These are phyloP conservation scores for Felis chaus DNA, from an alignment of 2,113 vertebrate genomes.

Conservation along the genomic window DNA sequence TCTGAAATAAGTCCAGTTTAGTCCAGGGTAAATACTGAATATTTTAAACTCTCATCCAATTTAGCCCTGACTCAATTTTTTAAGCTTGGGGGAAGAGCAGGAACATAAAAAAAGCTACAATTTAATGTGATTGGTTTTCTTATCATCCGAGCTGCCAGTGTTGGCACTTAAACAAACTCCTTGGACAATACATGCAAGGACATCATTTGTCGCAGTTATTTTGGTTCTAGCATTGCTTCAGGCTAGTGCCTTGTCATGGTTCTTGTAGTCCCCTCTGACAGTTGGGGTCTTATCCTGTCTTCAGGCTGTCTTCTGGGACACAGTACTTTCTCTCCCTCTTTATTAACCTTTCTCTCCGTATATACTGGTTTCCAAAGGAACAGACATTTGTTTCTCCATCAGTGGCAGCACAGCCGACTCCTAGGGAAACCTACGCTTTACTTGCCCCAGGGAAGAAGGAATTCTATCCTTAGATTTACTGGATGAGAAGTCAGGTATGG, in stretches of 20 bases:
- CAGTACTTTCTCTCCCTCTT: neutral
- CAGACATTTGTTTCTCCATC: neutral
- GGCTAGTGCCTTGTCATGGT: neutral
- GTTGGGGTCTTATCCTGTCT: neutral
- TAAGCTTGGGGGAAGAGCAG: rapidly evolving
- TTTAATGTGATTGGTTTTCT: neutral
- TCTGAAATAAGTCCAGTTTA: neutral
- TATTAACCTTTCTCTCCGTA: neutral
- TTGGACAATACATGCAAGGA: neutral
- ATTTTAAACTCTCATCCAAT: neutral
- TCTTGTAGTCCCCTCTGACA: neutral
- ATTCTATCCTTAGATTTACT: neutral
- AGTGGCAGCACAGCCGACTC: neutral
- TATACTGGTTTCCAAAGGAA: neutral
- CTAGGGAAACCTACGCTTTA: neutral
- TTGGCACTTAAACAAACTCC: neutral
- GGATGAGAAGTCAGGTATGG: neutral
- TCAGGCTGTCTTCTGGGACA: neutral
- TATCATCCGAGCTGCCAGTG: neutral
- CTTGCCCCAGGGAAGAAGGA: neutral
- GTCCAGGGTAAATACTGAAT: neutral
- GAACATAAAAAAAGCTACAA: neutral
- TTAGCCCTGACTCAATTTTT: neutral
- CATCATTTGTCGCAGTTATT: too few species aligned
- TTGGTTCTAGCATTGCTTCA: neutral